These are phyloP conservation scores for Bellardia bayeri DNA, from an alignment of 2,888 invertebrate species.

Conservation along the genomic window DNA sequence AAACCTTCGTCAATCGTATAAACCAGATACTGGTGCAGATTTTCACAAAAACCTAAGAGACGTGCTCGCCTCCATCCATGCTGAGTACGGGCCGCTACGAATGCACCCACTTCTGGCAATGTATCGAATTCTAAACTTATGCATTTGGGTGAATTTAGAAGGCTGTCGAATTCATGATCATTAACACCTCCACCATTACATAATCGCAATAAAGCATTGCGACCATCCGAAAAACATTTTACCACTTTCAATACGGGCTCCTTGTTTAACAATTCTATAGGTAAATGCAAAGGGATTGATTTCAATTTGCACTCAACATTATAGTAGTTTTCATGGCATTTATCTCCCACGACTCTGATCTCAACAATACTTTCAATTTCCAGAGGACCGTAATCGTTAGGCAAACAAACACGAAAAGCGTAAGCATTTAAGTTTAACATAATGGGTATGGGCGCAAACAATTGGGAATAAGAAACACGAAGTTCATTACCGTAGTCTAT, in stretches of 20 bases:
- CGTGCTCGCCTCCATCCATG: slow-evolving; percentile 75
- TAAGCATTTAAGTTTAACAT: slow-evolving; percentile 77
- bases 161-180: slow-evolving; percentile 27
- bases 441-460: slow-evolving; percentile 75
- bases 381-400: slow-evolving; percentile 59
- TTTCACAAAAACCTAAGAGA: slow-evolving; percentile 72
- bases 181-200: not conserved
- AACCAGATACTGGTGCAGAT: slow-evolving; percentile 70
- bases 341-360: slow-evolving; percentile 68
- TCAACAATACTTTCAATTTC: slow-evolving; percentile 74
- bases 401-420: slow-evolving; percentile 73
- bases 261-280: slow-evolving; percentile 60
- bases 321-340: slow-evolving; percentile 59
- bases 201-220: slow-evolving; percentile 71
- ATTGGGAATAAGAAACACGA: slow-evolving; percentile 69
- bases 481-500: slow-evolving; percentile 77
- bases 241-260: slow-evolving; percentile 61
- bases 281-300: slow-evolving; percentile 67
- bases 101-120: slow-evolving; percentile 71
- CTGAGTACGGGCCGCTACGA: slow-evolving; percentile 72
- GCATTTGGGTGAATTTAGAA: slow-evolving; percentile 66
- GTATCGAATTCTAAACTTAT: slow-evolving; percentile 56
- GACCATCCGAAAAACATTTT: slow-evolving; percentile 72
- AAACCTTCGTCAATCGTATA: slow-evolving; percentile 76
- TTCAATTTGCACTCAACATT: slow-evolving; percentile 73